Base-by-base conservation (phyloP, 2,113 vertebrate species). In the Limnothrissa miodon region DNA sequence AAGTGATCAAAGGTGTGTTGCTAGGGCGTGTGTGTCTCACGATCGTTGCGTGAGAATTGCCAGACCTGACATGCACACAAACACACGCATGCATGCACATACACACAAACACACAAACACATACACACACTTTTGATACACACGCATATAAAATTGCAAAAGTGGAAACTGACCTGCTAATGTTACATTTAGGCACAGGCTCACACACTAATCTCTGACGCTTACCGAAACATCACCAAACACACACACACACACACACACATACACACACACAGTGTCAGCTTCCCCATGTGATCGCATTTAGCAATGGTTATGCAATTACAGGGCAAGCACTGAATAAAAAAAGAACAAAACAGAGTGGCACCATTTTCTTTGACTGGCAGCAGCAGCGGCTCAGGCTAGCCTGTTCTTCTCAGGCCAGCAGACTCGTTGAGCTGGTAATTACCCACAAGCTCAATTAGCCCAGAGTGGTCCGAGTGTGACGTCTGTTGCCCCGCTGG, bases 361-460 rank as follows among this genome's bases (percentile, higher is more conserved):
- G 66, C 59, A 33, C 29, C 66, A 36, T 33, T 74, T 74, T 11
- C 15, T 74, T 36, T 39, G 11, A n/a, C 9, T 74, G 23, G 66
- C 83, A 79, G 84, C 70, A 82, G 46, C 46, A 9, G 46, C 46
- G 1, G 11, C 10, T 74, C 66, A 17, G 29, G 66, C 79, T 79
- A 33, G 78, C 70, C 81, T 82, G 39, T 80, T 56, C 19, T 78
- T 84, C 78, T 82, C 51, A 82, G 80, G 70, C 74, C 84, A 82
- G 83, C n/a, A 51, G 83, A 29, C 81, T 53, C 59, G 80, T 36
- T 78, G 46, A 78, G 78, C 56, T 82, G 29, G 48, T 83, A 59
- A 83, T 79, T 62, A 81, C 62, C n/a, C 39, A 78, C 42, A 48
- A 15, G 82, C 70, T 87, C 78, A 81, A 81, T 86, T 78, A 84